Base-by-base conservation (phyloP, 2,797 vertebrate genomes). In the Oryzias dopingdopingensis region DNA sequence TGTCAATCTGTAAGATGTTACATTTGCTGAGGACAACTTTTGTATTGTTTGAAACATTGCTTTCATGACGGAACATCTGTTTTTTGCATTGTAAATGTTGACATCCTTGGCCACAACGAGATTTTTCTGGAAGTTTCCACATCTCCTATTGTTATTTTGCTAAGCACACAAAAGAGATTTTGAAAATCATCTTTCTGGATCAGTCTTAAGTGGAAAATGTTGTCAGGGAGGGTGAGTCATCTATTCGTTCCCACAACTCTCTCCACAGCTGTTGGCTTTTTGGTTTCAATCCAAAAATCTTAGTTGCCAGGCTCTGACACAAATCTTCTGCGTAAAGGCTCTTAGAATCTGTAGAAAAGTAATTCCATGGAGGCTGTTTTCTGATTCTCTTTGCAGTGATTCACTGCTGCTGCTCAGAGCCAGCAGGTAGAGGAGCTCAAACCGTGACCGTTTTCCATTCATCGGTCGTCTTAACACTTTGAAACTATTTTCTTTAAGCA, bases 191-290 rank as follows among this genome's bases (percentile, higher is more conserved):
- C 55, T 29, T 42, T 51, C 56, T 70, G 65, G 41, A 60, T 59
- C 24, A 51, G 26, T 56, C 23, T 59, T 20, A 7, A 20, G 53
- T 61, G 47, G 44, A 73, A 43, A 3, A 5, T 59, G 66, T 53
- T 55, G 64, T 60, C 53, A 52, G 42, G 54, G 67, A 14, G 32
- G 32, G 32, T 67, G 48, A 49, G 17, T 70, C 47, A 4, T 52
- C 22, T n/a, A 49, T 53, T 76, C 51, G 64, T 80, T 81, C 76
- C 67, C 74, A 79, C 62, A 76, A 49, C 43, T 53, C 24, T 26
- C 44, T 43, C 49, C 69, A 77, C 86, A 88, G 81, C 81, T 81
- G 86, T 63, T 56, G 51, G 22, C 29, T 49, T 17, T 22, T 62
- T 65, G 70, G 42, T 48, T 42, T 52, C 54, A 56, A 59, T 72